Evolutionary conservation across 1,140 invertebrate genomes (phyloP).

Genomic region (Papilio polytes): DNA sequence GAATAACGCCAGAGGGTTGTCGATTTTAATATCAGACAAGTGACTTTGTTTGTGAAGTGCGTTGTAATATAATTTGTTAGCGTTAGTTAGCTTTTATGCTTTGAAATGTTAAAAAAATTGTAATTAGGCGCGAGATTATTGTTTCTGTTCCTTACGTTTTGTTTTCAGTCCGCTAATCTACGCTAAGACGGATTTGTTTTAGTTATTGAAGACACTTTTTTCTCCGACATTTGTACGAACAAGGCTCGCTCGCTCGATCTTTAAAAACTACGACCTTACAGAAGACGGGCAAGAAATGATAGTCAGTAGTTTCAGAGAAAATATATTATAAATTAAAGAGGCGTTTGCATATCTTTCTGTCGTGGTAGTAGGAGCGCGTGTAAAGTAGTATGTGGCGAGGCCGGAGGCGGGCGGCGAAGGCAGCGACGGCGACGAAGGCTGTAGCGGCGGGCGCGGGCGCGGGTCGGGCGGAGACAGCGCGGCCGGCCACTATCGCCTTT

Average conservation of each 20-base stretch:
- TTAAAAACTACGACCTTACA: not conserved
- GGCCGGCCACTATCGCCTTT: conserved; percentile 76
- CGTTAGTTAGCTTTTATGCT: not conserved
- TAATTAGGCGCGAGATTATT: not conserved
- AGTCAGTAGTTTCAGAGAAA: not conserved
- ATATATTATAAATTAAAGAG: not conserved
- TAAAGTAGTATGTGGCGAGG: conserved; percentile 47
- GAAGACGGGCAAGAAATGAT: not conserved
- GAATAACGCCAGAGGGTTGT: conserved; percentile 45
- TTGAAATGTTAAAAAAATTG: not conserved
- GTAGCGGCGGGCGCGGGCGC: conserved; percentile 56
- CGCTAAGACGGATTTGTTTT: not conserved
- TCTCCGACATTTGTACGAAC: not conserved
- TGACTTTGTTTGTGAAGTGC: conserved; percentile 34
- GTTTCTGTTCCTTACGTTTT: no score
- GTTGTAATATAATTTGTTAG: conserved; percentile 17
- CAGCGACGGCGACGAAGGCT: conserved; percentile 51
- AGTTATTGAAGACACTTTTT: not conserved
- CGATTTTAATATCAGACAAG: conserved; percentile 47
- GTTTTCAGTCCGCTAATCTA: no score
- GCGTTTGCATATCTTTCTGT: not conserved
- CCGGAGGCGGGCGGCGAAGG: conserved; percentile 51
- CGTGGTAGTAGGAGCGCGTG: not conserved
- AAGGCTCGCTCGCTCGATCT: not conserved
- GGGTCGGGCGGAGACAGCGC: conserved; percentile 72